A percentile compares a stretch with the other conserved stretches of the same genome.
Conservation (phyloP, 2,888 invertebrate species). For the Calameuta pallipes region DNA sequence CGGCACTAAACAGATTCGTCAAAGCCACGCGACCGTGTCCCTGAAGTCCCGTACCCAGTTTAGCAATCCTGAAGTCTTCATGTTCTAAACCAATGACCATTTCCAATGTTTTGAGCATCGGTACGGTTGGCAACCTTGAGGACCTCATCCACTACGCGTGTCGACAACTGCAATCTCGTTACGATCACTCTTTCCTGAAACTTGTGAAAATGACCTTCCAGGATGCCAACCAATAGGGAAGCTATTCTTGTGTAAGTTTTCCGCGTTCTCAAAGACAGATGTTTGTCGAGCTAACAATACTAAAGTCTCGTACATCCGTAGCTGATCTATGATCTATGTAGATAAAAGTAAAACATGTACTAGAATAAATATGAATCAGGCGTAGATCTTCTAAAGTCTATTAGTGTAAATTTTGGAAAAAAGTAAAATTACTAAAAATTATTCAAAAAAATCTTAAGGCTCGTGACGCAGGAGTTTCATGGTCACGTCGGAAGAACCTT, state of each 20-base stretch:
- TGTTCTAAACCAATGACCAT: not conserved
- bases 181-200: not conserved
- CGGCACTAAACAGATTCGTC: constrained; percentile 51
- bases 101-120: not conserved
- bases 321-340: not conserved
- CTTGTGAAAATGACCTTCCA: not conserved
- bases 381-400: not conserved
- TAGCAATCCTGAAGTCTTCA: not conserved
- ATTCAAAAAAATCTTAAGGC: not conserved
- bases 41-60: constrained; percentile 21
- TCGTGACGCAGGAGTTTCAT: not conserved
- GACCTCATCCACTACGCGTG: constrained; percentile 16
- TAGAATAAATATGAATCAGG: not conserved
- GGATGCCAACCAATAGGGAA: not conserved
- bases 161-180: not conserved
- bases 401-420: not conserved
- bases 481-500: not conserved
- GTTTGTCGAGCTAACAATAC: not conserved
- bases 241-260: not conserved
- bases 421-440: not conserved
- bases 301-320: not conserved
- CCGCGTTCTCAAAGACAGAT: not conserved
- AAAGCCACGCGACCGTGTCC: constrained; percentile 55
- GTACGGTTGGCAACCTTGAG: constrained; percentile 17
- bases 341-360: not conserved